Evolutionary conservation across 2,888 invertebrate genomes (phyloP), one percentile per base, ranked within the genome.

Genomic region (Panzeria rudis): DNA sequence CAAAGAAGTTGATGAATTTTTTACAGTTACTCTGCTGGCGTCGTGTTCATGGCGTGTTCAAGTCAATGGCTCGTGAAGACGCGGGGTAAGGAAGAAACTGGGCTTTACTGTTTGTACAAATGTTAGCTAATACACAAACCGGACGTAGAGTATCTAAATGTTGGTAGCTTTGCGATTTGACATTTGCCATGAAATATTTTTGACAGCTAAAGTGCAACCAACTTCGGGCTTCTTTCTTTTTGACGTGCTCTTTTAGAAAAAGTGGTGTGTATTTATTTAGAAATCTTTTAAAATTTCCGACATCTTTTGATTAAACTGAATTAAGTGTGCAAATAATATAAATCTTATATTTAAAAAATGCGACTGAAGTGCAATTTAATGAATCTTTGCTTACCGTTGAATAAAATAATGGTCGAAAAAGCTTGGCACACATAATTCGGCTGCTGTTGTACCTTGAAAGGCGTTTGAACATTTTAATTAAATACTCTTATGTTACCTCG

Each of bases 151-250:
- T 15, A 59, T n/a, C 8, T 50, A n/a, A 47, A 54, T 80, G 50
- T 87, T 89, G 87, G 64, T 76, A 86, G 83, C 66, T 68, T 79
- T 87, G 84, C 9, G 32, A 44, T 41, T 20, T 86, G 86, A 79
- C 80, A 81, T 61, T 52, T 50, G 56, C 20, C 69, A 73, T 73
- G 52, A 76, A 59, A 35, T 64, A 52, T 25, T 66, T 76, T 54
- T 25, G 81, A 47, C 44, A 62, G n/a, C 64, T 69, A 5, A 47
- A 88, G 69, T 81, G 87, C 87, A 59, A 78, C 90, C 89, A 90
- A 91, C 90, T 91, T 91, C 89, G 73, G 78, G 68, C 87, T 87
- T 89, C 90, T 90, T 91, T 91, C 91, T 91, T 90, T 91, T 91
- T 91, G 90, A 90, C 90, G 90, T 91, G 90, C 90, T 89, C 89